Base-by-base conservation (phyloP, 2,113 vertebrate species). In the Diadophis punctatus region DNA sequence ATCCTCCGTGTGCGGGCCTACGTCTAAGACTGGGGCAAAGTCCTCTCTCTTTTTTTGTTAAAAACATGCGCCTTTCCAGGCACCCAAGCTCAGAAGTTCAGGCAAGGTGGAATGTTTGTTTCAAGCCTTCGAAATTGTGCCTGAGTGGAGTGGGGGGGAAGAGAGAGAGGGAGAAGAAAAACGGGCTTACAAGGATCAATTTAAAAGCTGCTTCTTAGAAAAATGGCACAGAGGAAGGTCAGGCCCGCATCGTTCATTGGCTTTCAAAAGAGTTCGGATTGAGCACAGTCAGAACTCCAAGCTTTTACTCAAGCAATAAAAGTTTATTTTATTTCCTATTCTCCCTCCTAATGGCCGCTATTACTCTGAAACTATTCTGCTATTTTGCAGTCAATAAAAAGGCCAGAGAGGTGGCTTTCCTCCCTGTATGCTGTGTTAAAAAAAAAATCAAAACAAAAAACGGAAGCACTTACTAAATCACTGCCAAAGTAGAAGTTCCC, bases 321-420 rank as follows among this genome's bases (percentile, higher is more conserved):
- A 94, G 34, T 92, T 95, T 93, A 94, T 93, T 94, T 93, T 94
- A 91, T 93, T 94, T 93, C 86, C 49, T 52, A 43, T 89, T 93
- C 90, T 95, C 89, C 93, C 46, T 91, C 10, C 90, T 95, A 92
- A 94, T 94, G 93, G 86, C 52, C 48, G 2, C 91, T 90, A 63
- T 94, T 94, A 93, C 86, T 93, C 95, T 86, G 90, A 95, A 95
- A 92, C 88, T 91, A 89, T 91, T 53, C 46, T 90, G 90, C 80
- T 95, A 68, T 94, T 94, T 94, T 94, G 34, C 20, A 94, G 93
- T 90, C 56, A 91, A 84, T 84, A 91, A 94, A 93, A 92, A 39
- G 34, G 11, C n/a, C 25, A 8, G 68, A 89, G 91, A 92, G 23
- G 30, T 11, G 0, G 18, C 91, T 56, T 90, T 88, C 23, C 46